Percentiles rank a stretch among this genome's conserved stretches.
Evolutionary conservation across 2,797 vertebrate species (phyloP).

Genomic region (Scyliorhinus canicula): DNA sequence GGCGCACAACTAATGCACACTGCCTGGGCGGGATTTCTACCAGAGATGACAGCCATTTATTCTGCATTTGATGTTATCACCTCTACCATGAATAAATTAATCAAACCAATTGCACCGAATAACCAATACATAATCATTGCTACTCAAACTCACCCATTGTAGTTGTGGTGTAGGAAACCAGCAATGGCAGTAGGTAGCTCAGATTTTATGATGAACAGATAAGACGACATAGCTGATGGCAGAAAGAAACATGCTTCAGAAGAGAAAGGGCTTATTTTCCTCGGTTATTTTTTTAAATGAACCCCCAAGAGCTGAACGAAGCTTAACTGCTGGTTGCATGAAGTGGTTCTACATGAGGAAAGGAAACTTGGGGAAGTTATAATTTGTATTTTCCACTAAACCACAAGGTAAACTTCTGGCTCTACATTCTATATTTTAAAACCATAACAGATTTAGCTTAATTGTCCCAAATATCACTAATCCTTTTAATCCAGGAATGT

Average conservation of each 20-base stretch:
- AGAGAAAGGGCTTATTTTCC: background rate
- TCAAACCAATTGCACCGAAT: background rate
- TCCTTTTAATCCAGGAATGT: background rate
- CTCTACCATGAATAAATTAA: background rate
- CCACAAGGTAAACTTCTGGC: background rate
- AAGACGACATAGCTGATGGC: conserved; percentile 86
- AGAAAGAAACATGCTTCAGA: conserved; percentile 43
- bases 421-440: background rate
- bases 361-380: background rate
- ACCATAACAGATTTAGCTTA: too few species aligned
- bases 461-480: background rate
- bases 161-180: conserved; percentile 62
- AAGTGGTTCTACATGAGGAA: background rate
- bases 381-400: background rate
- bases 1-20: too few species aligned
- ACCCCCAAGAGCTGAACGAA: background rate
- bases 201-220: conserved; percentile 86
- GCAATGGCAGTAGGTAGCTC: conserved; percentile 81
- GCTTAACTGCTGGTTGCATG: background rate
- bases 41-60: too few species aligned
- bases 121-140: background rate
- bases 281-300: background rate
- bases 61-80: background rate
- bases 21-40: too few species aligned
- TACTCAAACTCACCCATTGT: conserved; percentile 65